phyloP scores from a whole-genome alignment of 2,113 vertebrate species.

The Rhegmatorhina hoffmannsi region DNA sequence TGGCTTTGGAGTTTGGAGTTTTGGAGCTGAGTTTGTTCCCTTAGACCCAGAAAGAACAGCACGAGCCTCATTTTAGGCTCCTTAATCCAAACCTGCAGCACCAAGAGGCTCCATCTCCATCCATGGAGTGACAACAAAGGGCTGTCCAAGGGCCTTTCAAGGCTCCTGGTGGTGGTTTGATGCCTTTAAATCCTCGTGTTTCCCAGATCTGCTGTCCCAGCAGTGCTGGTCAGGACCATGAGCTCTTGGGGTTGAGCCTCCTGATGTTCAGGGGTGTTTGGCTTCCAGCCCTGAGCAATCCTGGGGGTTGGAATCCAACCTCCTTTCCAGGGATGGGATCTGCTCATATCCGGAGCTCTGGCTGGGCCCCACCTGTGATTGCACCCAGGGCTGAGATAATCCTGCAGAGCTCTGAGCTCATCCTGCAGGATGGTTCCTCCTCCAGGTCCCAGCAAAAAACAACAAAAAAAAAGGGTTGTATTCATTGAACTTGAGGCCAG shows the following conservation, averaged over 20 bases:
- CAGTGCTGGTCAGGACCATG: background rate
- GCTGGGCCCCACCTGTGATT: conserved; percentile 29
- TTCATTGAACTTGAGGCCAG: background rate
- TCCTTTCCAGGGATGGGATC: conserved; percentile 39
- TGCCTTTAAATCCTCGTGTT: background rate
- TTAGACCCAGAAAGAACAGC: background rate
- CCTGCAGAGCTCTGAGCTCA: conserved; percentile 48
- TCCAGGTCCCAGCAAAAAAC: background rate
- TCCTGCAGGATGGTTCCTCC: background rate
- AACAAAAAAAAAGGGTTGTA: background rate
- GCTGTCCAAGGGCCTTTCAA: background rate
- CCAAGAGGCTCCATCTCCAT: background rate
- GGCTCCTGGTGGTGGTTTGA: background rate
- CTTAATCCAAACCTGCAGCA: too few relatives aligned
- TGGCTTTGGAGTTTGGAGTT: background rate
- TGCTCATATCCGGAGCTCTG: conserved; percentile 28
- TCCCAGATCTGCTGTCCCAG: background rate
- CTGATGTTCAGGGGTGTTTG: background rate
- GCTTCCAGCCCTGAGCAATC: conserved; percentile 7
- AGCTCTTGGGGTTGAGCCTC: background rate
- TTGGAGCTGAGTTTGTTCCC: background rate
- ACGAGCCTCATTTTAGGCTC: background rate
- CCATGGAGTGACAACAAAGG: background rate
- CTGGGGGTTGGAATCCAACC: background rate
- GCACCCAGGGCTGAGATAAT: conserved; percentile 26